phyloP scores from a whole-genome alignment of 2,113 vertebrate species.

The Oreochromis niloticus region DNA sequence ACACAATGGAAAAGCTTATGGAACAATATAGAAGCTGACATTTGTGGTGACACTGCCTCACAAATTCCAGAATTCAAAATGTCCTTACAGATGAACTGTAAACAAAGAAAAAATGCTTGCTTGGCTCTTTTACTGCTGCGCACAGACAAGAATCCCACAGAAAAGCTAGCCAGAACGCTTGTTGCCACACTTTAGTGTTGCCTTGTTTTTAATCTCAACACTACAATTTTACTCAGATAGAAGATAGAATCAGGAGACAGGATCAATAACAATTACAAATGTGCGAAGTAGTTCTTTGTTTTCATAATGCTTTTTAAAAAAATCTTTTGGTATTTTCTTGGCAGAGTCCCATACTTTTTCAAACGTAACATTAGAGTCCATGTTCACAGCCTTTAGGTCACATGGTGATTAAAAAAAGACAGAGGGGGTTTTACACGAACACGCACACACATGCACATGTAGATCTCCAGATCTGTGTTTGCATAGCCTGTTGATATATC shows the following conservation, averaged over 20 bases:
- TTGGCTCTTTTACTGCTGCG: background rate
- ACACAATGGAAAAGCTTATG: background rate
- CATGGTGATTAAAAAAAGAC: background rate
- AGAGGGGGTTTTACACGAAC: background rate
- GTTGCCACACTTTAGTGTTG: background rate
- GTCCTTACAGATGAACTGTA: background rate
- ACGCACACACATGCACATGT: background rate
- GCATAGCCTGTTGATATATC: background rate
- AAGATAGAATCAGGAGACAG: background rate
- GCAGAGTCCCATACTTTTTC: background rate
- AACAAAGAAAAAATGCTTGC: background rate
- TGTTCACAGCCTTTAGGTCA: background rate
- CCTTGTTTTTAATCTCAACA: background rate
- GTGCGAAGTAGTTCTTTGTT: background rate
- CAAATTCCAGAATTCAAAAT: background rate
- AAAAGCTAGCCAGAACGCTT: background rate
- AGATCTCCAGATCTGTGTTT: background rate
- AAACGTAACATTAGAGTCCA: background rate
- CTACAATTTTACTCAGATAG: background rate
- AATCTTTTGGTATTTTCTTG: background rate
- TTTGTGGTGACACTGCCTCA: background rate
- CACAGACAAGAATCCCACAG: too few species aligned
- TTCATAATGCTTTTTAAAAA: background rate
- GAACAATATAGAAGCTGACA: background rate
- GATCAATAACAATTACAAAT: slow-evolving; percentile 14